These are phyloP conservation scores for Heliornis fulica DNA, from an alignment of 2,113 vertebrate genomes.

Conservation along the genomic window DNA sequence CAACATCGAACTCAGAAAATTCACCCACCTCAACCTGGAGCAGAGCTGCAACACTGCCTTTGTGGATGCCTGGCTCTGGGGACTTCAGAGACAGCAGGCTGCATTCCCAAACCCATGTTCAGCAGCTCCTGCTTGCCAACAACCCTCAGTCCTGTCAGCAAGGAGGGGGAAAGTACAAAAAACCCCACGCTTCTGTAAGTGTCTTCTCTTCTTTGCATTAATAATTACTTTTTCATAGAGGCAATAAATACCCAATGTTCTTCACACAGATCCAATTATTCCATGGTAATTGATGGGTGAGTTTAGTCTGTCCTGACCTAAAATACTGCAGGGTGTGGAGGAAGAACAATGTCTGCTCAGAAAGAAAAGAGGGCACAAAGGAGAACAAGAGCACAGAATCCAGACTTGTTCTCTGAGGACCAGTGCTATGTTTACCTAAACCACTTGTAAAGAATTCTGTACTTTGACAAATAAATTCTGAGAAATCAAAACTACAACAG, in stretches of 20 bases:
- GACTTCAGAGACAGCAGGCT: not conserved
- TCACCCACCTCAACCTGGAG: not conserved
- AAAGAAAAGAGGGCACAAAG: not conserved
- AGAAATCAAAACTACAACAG: not conserved
- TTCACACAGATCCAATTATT: not conserved
- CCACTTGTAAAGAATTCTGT: not conserved
- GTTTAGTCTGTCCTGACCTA: not conserved
- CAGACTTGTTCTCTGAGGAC: not conserved
- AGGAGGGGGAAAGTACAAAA: not conserved
- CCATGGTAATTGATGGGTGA: not conserved
- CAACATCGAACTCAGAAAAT: not conserved
- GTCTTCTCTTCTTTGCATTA: not conserved
- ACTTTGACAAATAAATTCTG: not conserved
- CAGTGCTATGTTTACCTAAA: not conserved
- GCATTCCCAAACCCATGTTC: rapidly evolving
- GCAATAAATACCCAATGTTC: not conserved
- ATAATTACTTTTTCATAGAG: not conserved
- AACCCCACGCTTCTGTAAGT: not conserved
- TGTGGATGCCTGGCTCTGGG: rapidly evolving
- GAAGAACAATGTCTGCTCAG: not conserved
- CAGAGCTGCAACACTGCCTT: rapidly evolving
- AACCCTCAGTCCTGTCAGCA: not conserved
- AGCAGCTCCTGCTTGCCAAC: not conserved
- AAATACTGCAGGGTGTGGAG: not conserved
- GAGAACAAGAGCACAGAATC: not conserved